Base-by-base conservation (phyloP, 2,797 vertebrate species). In the Schizopygopsis pylzovi region DNA sequence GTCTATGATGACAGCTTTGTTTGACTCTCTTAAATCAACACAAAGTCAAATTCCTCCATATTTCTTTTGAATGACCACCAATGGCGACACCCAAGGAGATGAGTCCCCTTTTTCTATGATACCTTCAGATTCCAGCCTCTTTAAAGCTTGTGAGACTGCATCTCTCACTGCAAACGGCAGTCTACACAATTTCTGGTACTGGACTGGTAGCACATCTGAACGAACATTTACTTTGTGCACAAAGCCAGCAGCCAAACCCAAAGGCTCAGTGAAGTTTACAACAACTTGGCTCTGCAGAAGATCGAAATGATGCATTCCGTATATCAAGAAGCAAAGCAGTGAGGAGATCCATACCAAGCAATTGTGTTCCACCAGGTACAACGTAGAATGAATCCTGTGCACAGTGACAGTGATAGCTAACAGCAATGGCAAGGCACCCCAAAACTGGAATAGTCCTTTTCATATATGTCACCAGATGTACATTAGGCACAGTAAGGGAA, bases 391-490 rank as follows among this genome's bases (percentile, higher is more conserved):
- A 65, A 49, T 25, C 43, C 5, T 63, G 16, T 0, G 8, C 15
- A 65, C 1, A 11, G 25, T 11, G 9, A 67, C 41, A 15, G 6
- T 76, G 15, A 28, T 47, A 61, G 6, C 10, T 76, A 22, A 37
- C 72, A 52, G 56, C 13, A 77, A 77, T n/a, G 5, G 56, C 3
- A 65, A 67, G 28, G 43, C 25, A 77, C 6, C 82, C 43, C 5
- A 77, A 18, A 37, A 83, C 54, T 43, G 54, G 68, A 56, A 72
- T 43, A 72, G 54, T 59, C 10, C 49, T 83, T 61, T 83, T 75
- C n/a, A 39, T n/a, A 25, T 52, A 71, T 0, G 20, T 68, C 16
- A 71, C 80, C 43, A 73, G 28, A 20, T 16, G 15, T 20, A 75
- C 11, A 45, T 41, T 63, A 49, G 82, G 82, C 54, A 61, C 25